A percentile compares a stretch with the other conserved stretches of the same genome.
phyloP scores from a whole-genome alignment of 2,888 invertebrate genomes.

The Drosophila mulleri region DNA sequence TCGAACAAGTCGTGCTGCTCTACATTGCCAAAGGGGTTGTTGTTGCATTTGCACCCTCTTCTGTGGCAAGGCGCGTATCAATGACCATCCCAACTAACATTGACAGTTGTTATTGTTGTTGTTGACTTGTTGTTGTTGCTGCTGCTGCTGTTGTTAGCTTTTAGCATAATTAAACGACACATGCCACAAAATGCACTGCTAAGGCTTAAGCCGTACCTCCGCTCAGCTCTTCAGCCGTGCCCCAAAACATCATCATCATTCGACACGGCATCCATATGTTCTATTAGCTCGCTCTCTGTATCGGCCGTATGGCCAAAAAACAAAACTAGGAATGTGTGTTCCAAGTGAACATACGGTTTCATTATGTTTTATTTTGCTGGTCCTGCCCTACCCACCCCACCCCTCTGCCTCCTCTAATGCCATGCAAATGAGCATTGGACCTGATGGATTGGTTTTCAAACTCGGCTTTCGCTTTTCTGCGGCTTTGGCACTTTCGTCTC shows the following conservation, averaged over 20 bases:
- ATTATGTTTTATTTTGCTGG: slow-evolving; percentile 48
- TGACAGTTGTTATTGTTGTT: slow-evolving; percentile 43
- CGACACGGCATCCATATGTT: slow-evolving; percentile 83
- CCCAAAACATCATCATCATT: slow-evolving; percentile 34
- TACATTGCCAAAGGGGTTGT: slow-evolving; percentile 60
- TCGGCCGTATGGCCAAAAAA: slow-evolving; percentile 64
- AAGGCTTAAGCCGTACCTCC: slow-evolving; percentile 64
- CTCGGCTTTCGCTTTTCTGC: slow-evolving; percentile 39
- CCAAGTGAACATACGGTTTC: slow-evolving; percentile 76
- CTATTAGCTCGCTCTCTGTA: slow-evolving; percentile 54
- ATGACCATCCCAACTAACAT: slow-evolving; percentile 62
- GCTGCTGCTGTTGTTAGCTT: slow-evolving; percentile 81
- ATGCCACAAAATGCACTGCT: slow-evolving; percentile 84
- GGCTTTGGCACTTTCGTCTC: slow-evolving; percentile 45
- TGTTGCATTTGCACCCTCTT: slow-evolving; percentile 66
- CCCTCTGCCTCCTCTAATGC: slow-evolving; percentile 23
- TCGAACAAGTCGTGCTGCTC: slow-evolving; percentile 36
- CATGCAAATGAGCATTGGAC: slow-evolving; percentile 68
- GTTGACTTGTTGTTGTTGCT: slow-evolving; percentile 62
- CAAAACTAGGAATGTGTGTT: slow-evolving; percentile 50
- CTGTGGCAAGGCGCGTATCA: slow-evolving; percentile 52
- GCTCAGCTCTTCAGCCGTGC: slow-evolving; percentile 14
- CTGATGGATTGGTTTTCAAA: slow-evolving; percentile 70
- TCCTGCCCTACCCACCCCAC: neutral
- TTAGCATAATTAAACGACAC: slow-evolving; percentile 85